Base-by-base conservation (phyloP, 2,888 invertebrate species). In the Nebria salina region DNA sequence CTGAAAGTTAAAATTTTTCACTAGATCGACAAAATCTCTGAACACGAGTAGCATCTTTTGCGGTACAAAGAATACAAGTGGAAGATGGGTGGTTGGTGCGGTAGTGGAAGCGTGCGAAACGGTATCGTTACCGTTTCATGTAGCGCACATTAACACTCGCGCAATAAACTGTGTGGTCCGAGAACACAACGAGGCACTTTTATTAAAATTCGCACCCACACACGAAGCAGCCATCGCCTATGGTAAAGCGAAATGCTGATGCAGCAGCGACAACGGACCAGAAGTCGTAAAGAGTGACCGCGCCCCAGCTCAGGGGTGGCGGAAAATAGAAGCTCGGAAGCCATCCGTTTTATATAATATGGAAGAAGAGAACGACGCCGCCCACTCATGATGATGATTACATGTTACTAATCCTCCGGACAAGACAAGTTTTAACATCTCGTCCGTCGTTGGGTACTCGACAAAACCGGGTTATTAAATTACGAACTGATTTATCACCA, bases 351-450 rank as follows among this genome's bases (percentile, higher is more conserved):
- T 43, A 43, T 73, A 42, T 26, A 42, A 41, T 43, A n/a, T 34
- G 41, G 26, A 73, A 41, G 73, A 41, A 42, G 73, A 41, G 20
- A 26, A 11, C 70, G 25, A 66, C 66, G 66, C 3, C 66, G 25
- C 70, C 70, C 25, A 34, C 70, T 26, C n/a, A 42, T 70, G 70
- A 80, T 75, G 80, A 80, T 80, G 70, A 80, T 80, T 80, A 80
- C 80, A 80, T 75, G 80, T 80, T 80, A 75, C 75, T 80, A 80
- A 80, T 80, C 80, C 75, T 75, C 70, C 54, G 54, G 54, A 54
- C 72, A 80, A 75, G 80, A 80, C 80, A 80, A 80, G 80, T 80
- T 80, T 80, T 80, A 79, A 75, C 75, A 74, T 79, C 74, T 68
- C 73, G 65, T 68, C 79, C 74, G 70, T 15, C 70, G 70, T 34